Evolutionary conservation across 2,113 vertebrate genomes (phyloP).

Genomic region (Amphilophus citrinellus): DNA sequence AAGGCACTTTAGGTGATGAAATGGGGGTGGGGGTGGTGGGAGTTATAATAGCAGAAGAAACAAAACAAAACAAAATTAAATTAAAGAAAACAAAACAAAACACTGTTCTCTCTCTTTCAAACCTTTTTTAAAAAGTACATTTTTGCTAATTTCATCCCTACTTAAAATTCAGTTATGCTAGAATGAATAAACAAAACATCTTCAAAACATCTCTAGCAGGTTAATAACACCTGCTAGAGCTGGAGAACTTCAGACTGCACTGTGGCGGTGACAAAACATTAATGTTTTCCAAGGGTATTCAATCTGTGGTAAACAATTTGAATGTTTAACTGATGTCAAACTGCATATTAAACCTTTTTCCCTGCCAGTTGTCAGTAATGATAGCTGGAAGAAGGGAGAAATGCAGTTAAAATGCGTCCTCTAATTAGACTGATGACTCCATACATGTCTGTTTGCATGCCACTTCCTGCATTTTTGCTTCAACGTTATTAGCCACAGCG

Average conservation of each 20-base stretch:
- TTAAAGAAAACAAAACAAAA: no score
- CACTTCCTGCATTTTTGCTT: neutral
- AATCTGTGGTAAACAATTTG: neutral
- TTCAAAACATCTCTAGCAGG: no score
- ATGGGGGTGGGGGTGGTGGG: no score
- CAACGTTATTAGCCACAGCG: neutral
- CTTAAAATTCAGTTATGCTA: neutral
- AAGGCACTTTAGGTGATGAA: no score
- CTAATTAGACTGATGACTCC: neutral
- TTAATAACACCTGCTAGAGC: neutral
- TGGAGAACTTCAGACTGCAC: neutral
- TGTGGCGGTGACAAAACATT: neutral
- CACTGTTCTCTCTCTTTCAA: no score
- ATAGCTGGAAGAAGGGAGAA: neutral
- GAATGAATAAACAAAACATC: neutral
- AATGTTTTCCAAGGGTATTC: neutral
- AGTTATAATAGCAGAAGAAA: no score
- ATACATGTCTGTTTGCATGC: neutral
- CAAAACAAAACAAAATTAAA: no score
- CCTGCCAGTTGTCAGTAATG: neutral
- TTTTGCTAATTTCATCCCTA: neutral
- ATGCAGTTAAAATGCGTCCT: neutral
- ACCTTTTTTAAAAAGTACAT: neutral
- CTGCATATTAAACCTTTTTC: neutral
- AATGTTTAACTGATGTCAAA: constrained; percentile 6